These are phyloP conservation scores for Amphipoea oculea DNA, from an alignment of 2,888 invertebrate species.

Conservation along the genomic window DNA sequence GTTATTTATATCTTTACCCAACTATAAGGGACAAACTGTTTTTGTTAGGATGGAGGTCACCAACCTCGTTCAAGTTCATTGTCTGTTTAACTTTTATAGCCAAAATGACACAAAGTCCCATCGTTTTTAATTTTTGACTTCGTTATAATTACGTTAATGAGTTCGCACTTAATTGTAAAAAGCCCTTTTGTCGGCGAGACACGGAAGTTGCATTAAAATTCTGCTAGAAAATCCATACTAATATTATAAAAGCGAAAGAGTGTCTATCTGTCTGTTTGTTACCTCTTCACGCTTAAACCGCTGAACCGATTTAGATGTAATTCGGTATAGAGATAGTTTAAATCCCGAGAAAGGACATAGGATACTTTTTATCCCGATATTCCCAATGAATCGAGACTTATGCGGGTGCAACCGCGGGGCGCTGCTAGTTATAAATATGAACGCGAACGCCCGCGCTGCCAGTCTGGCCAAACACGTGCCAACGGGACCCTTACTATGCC, in stretches of 20 bases:
- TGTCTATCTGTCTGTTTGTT: too few relatives aligned
- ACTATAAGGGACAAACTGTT: background rate
- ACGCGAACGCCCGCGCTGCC: too few relatives aligned
- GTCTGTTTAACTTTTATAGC: slow-evolving; percentile 13
- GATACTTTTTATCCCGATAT: too few relatives aligned
- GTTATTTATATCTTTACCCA: background rate
- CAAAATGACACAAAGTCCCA: slow-evolving; percentile 5
- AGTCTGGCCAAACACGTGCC: too few relatives aligned
- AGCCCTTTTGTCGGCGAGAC: slow-evolving; percentile 23
- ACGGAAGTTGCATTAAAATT: slow-evolving; percentile 41
- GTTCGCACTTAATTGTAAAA: slow-evolving; percentile 24
- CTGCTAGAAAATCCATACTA: background rate
- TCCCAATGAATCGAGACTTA: too few relatives aligned
- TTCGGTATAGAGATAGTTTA: too few relatives aligned
- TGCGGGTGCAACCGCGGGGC: too few relatives aligned
- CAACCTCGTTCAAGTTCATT: background rate
- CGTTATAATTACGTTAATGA: slow-evolving; percentile 36
- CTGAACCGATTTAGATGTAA: too few relatives aligned
- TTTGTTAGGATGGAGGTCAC: background rate
- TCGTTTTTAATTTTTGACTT: slow-evolving; percentile 34
- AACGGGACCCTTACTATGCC: background rate
- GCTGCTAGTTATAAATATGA: background rate
- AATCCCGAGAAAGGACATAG: too few relatives aligned
- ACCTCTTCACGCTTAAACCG: too few relatives aligned
- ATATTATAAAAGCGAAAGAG: too few relatives aligned